Conservation (phyloP, 2,797 vertebrate species). For the Tragelaphus eurycerus region DNA sequence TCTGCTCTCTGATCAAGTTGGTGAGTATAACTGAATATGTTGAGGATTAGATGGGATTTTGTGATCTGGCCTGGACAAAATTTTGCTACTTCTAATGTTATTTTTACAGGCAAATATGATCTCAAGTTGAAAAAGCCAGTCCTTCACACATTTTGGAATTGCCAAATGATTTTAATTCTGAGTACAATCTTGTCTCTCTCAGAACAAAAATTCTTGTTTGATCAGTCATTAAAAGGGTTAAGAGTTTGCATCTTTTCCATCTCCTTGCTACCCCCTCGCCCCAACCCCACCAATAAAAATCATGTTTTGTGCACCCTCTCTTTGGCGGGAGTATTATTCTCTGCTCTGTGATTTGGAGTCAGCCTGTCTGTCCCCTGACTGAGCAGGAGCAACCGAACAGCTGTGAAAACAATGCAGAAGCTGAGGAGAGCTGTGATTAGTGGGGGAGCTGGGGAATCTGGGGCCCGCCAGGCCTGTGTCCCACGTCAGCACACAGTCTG, state of each 20-base stretch:
- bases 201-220: background rate
- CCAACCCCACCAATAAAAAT: background rate
- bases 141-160: background rate
- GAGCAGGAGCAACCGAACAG: constrained; percentile 76
- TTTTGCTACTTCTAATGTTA: background rate
- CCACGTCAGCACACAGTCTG: constrained; percentile 75
- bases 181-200: background rate
- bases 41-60: background rate
- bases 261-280: background rate
- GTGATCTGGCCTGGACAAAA: background rate
- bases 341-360: constrained; percentile 68
- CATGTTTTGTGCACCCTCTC: background rate
- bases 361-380: constrained; percentile 63
- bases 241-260: background rate
- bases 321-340: constrained; percentile 18
- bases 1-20: background rate
- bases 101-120: background rate
- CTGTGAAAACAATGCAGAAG: constrained; percentile 79
- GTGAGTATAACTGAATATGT: background rate
- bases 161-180: background rate
- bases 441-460: constrained; percentile 73
- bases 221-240: constrained; percentile 36
- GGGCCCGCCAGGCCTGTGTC: constrained; percentile 77
- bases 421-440: constrained; percentile 74
- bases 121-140: background rate